A percentile compares a stretch with the other conserved stretches of the same genome.
Evolutionary conservation across 2,888 invertebrate genomes (phyloP).

Genomic region (Drosophila barbarae): DNA sequence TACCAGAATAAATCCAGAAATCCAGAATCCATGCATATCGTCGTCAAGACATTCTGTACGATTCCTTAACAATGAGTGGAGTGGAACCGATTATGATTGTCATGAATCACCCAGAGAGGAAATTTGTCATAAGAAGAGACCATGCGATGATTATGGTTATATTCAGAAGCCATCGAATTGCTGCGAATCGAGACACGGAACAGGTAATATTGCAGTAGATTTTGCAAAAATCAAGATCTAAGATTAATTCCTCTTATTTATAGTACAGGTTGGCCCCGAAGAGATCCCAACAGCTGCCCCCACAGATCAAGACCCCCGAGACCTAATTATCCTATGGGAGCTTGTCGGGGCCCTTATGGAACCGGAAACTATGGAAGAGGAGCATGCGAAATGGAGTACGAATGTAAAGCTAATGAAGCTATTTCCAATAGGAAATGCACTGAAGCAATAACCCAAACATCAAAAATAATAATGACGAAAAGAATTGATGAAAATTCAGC

Average conservation of each 20-base stretch:
- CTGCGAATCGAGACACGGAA: not conserved
- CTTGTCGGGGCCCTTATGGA: not conserved
- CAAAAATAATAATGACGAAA: not conserved
- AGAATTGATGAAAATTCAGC: too few relatives aligned
- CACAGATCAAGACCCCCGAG: not conserved
- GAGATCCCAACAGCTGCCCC: not conserved
- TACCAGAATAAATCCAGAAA: not conserved
- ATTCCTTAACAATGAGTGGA: too few relatives aligned
- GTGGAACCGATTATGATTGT: not conserved
- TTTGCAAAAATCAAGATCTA: not conserved
- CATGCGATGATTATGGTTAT: not conserved
- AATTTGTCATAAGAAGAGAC: not conserved
- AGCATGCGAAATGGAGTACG: too few relatives aligned
- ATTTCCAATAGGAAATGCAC: not conserved
- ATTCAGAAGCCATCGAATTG: not conserved
- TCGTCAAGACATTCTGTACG: not conserved
- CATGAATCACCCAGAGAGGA: not conserved
- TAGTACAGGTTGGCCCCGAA: not conserved
- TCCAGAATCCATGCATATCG: too few relatives aligned
- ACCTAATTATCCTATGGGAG: not conserved
- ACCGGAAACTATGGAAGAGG: not conserved
- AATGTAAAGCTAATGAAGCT: not conserved
- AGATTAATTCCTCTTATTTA: constrained; percentile 8
- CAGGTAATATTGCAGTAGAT: constrained; percentile 7
- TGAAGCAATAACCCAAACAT: constrained; percentile 20